Evolutionary conservation across 2,113 vertebrate species (phyloP).

Genomic region (Toxotes jaculatrix): DNA sequence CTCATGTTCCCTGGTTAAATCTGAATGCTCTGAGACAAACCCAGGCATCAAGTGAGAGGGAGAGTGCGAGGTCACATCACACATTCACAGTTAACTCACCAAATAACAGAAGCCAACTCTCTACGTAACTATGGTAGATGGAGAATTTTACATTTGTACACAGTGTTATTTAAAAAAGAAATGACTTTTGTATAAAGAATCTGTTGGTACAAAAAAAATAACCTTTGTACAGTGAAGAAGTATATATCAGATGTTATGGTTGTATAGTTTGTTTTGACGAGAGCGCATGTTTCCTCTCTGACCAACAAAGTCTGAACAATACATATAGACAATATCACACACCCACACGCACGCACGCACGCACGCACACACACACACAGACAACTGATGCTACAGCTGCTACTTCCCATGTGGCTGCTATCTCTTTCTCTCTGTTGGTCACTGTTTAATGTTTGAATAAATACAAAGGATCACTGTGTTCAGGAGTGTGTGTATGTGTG

Average conservation of each 20-base stretch:
- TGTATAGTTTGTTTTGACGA: slow-evolving; percentile 72
- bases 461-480: slow-evolving; percentile 64
- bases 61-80: not conserved
- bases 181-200: slow-evolving; percentile 77
- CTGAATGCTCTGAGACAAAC: not conserved
- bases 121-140: slow-evolving; percentile 27
- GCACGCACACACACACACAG: slow-evolving; percentile 10
- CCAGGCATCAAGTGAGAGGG: not conserved
- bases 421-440: slow-evolving; percentile 65
- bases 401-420: slow-evolving; percentile 61
- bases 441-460: slow-evolving; percentile 79
- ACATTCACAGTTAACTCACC: slow-evolving; percentile 24
- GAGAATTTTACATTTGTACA: slow-evolving; percentile 66
- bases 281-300: slow-evolving; percentile 77
- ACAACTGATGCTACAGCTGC: slow-evolving; percentile 52
- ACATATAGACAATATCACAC: slow-evolving; percentile 16
- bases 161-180: slow-evolving; percentile 57
- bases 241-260: slow-evolving; percentile 63
- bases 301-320: slow-evolving; percentile 33
- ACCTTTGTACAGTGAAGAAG: slow-evolving; percentile 76
- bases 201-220: slow-evolving; percentile 44
- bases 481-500: slow-evolving; percentile 17
- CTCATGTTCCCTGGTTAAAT: slow-evolving; percentile 23
- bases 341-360: not conserved
- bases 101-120: slow-evolving; percentile 24